A percentile compares a stretch with the other conserved stretches of the same genome.
Conservation (phyloP, 2,797 vertebrate genomes). For the Myotis planiceps region DNA sequence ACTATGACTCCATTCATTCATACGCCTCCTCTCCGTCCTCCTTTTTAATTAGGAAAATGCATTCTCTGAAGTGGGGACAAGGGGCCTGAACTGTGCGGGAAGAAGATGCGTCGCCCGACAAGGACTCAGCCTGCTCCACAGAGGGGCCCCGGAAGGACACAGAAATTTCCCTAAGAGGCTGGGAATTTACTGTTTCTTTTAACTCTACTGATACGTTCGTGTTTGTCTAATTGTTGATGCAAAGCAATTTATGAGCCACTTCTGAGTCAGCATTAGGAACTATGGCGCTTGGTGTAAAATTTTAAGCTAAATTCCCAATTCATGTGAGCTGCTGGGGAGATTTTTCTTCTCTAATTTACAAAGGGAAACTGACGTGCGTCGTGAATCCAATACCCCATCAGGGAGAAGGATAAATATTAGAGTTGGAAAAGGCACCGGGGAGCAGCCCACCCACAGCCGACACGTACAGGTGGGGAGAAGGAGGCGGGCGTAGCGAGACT, state of each 20-base stretch:
- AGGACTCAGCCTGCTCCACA: not conserved
- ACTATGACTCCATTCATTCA: not conserved
- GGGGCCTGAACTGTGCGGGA: not conserved
- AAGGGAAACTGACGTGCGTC: not conserved
- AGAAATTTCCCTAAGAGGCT: not conserved
- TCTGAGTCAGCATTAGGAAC: not conserved
- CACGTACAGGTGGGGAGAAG: not conserved
- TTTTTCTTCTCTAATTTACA: not conserved
- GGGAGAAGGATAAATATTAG: not conserved
- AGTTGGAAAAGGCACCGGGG: not conserved
- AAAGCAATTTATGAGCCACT: not conserved
- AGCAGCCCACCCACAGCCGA: not conserved
- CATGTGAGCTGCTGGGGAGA: not conserved
- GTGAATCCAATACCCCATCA: not conserved
- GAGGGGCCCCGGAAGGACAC: not conserved
- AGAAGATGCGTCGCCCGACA: fast-evolving
- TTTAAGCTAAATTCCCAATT: not conserved
- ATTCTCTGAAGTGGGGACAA: not conserved
- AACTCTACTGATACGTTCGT: not conserved
- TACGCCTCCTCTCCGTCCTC: not conserved
- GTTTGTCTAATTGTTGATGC: not conserved
- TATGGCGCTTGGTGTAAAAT: not conserved
- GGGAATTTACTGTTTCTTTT: not conserved
- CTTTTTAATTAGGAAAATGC: conserved; percentile 23
- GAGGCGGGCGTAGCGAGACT: not conserved